Evolutionary conservation across 2,888 invertebrate species (phyloP).

Genomic region (Aporophyla nigra): DNA sequence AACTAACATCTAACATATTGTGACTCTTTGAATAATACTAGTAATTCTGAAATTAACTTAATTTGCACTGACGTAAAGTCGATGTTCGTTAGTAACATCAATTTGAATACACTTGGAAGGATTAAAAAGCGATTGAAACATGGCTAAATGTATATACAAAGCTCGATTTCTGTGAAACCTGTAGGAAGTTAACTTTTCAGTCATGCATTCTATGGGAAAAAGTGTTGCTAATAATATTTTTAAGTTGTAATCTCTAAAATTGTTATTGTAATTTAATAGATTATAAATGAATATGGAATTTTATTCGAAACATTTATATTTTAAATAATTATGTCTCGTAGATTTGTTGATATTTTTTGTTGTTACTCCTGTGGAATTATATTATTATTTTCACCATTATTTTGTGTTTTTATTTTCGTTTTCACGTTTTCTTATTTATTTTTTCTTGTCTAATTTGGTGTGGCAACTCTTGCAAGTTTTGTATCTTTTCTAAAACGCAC

Average conservation of each 20-base stretch:
- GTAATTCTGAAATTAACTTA: background rate
- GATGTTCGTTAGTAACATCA: background rate
- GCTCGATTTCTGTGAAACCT: background rate
- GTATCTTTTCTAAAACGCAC: background rate
- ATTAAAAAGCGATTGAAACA: background rate
- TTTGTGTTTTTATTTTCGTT: constrained; percentile 44
- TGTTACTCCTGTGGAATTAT: constrained; percentile 60
- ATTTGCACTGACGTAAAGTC: background rate
- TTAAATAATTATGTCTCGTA: constrained; percentile 48
- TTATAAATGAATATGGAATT: constrained; percentile 36
- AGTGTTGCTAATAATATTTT: background rate
- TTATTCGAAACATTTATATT: constrained; percentile 44
- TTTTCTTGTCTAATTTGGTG: background rate
- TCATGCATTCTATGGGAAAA: background rate
- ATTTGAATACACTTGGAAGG: background rate
- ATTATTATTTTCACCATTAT: constrained; percentile 61
- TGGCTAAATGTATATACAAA: background rate
- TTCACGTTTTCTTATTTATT: background rate
- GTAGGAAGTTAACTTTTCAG: background rate
- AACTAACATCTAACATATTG: background rate
- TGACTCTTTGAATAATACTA: background rate
- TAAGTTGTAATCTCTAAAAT: constrained; percentile 32
- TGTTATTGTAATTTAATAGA: constrained; percentile 49
- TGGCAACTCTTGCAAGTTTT: background rate
- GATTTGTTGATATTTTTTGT: constrained; percentile 62